Evolutionary conservation across 1,140 invertebrate species (phyloP), one percentile per base, ranked within the genome.

Genomic region (Temnothorax nylanderi): DNA sequence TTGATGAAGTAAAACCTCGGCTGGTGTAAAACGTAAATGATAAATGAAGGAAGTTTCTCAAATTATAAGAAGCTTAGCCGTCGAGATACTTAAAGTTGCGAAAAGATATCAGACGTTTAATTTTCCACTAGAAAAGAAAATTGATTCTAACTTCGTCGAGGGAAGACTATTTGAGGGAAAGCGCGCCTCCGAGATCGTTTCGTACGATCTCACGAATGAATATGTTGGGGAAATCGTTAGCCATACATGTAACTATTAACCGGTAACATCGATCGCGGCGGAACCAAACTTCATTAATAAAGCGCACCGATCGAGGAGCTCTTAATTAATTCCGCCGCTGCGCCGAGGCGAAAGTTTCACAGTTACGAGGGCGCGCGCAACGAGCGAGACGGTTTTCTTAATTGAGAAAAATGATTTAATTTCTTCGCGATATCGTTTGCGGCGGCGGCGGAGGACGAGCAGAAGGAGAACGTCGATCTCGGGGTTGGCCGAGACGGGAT

Each of bases 361-460:
- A 58, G 54, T 75, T 85, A 54, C 26, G 69, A 69, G 21, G 21
- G 75, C 34, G 41, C 37, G 41, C 37, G 37, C 26, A 32, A 37
- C n/a, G 32, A 64, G 49, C 76, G 65, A 74, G 80, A 56, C 69
- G 80, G 80, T 84, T 84, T 74, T 87, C 44, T 71, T 71, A 78
- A 87, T 71, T 76, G 65, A 84, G 34, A 81, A 75, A 65, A 89
- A 87, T 77, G 76, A 80, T 85, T 87, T 89, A 91, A 89, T 90
- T 90, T 78, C 54, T 51, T 51, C 32, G 74, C 58, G 80, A 78
- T 72, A 65, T 60, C 71, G 51, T 51, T 75, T 47, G 44, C 13
- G 44, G 71, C 10, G 11, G 26, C 26, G 26, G 26, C 26, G 26
- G 37, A 69, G 44, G 60, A 69, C 69, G 56, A n/a, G 7, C 34